Conservation (phyloP, 2,113 vertebrate genomes). For the Daubentonia madagascariensis region DNA sequence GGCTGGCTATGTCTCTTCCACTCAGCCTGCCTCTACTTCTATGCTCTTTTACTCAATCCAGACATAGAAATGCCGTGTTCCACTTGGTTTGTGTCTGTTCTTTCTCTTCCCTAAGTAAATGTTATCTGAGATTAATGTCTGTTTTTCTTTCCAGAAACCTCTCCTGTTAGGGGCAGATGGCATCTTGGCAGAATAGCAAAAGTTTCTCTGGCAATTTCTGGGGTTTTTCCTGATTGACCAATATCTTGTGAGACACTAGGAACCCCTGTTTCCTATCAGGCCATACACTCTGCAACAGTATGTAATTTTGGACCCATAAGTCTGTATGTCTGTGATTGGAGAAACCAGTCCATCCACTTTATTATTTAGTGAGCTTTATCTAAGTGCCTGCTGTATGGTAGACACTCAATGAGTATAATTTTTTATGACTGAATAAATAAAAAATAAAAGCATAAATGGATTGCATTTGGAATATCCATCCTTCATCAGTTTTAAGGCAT, state of each 20-base stretch:
- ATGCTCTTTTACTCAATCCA: background rate
- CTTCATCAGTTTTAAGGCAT: background rate
- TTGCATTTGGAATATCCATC: background rate
- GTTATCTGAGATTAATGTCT: background rate
- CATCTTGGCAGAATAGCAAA: background rate
- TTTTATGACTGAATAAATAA: background rate
- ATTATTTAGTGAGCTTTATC: background rate
- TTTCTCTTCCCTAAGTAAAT: background rate
- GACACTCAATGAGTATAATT: background rate
- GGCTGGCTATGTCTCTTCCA: accelerated
- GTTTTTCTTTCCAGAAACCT: background rate
- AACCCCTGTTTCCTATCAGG: background rate
- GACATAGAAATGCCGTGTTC: background rate
- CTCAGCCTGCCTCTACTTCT: background rate
- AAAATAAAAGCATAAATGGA: background rate
- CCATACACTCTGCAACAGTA: background rate
- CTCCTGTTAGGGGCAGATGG: background rate
- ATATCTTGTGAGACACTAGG: background rate
- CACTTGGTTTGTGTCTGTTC: background rate
- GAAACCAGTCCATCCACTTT: background rate
- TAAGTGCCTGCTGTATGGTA: background rate
- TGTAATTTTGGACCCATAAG: background rate
- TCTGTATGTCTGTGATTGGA: background rate
- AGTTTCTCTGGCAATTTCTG: background rate
- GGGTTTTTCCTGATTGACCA: background rate